phyloP scores from a whole-genome alignment of 2,888 invertebrate species.

The Eumerus sabulonum region DNA sequence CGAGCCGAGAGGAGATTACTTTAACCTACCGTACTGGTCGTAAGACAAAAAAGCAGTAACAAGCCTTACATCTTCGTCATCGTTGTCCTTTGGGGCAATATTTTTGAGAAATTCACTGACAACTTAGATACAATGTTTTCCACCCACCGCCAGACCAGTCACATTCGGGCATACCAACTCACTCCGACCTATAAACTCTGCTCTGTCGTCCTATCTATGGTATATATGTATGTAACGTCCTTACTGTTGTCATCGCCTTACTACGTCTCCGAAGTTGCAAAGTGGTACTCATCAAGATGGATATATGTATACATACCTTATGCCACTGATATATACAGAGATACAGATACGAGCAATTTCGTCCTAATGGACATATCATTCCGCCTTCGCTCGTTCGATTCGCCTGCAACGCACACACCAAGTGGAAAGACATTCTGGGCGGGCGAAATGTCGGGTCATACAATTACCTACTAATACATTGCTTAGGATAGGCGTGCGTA shows the following conservation, averaged over 20 bases:
- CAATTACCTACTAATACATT: constrained; percentile 68
- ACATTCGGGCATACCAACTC: constrained; percentile 22
- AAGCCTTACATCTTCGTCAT: constrained; percentile 6
- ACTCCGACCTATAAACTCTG: constrained; percentile 63
- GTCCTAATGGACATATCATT: constrained; percentile 68
- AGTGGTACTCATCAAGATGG: constrained; percentile 63
- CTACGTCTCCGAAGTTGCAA: constrained; percentile 54
- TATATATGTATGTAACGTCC: no score
- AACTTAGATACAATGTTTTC: constrained; percentile 59
- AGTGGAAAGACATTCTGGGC: constrained; percentile 45
- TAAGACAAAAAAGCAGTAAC: constrained; percentile 6
- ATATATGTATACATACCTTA: constrained; percentile 30
- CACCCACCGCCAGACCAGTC: neutral
- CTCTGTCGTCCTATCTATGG: constrained; percentile 11
- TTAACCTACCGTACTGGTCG: constrained; percentile 33
- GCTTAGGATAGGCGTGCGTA: constrained; percentile 66
- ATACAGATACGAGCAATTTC: constrained; percentile 56
- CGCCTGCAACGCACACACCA: constrained; percentile 8
- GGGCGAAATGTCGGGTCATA: constrained; percentile 62
- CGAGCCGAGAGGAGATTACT: constrained; percentile 17
- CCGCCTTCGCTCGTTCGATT: constrained; percentile 42
- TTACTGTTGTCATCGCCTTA: constrained; percentile 2
- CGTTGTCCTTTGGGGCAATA: constrained; percentile 49
- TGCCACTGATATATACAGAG: constrained; percentile 4
- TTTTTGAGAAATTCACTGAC: constrained; percentile 52